These are phyloP conservation scores for Drosophila equinoxialis DNA, from an alignment of 1,140 invertebrate species.

Conservation along the genomic window DNA sequence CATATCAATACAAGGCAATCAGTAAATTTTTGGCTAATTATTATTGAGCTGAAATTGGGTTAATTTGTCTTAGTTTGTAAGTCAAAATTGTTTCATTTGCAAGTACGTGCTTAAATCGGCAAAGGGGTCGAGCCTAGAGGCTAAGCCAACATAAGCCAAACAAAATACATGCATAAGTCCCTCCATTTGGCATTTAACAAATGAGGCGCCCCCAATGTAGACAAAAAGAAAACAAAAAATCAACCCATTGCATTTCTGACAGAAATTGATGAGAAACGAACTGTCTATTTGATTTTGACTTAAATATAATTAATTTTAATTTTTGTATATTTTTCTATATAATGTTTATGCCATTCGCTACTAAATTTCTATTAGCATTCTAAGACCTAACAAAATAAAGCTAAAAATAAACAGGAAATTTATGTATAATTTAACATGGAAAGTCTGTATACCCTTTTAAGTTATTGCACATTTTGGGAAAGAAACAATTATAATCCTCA, in stretches of 20 bases:
- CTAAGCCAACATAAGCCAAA: conserved; percentile 27
- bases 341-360: not conserved
- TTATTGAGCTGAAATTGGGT: conserved; percentile 19
- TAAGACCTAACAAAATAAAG: conserved; percentile 1
- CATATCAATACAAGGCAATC: conserved; percentile 27
- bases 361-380: conserved; percentile 25
- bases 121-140: not conserved
- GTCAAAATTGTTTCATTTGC: conserved; percentile 25
- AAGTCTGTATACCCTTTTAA: too few relatives aligned
- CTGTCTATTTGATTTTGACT: conserved; percentile 14
- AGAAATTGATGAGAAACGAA: conserved; percentile 23
- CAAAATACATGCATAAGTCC: conserved; percentile 5
- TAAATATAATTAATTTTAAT: conserved; percentile 28
- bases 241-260: conserved; percentile 9
- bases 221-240: not conserved
- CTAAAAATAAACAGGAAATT: conserved; percentile 11
- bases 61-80: conserved; percentile 31
- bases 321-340: not conserved
- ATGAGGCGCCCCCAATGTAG: conserved; percentile 12
- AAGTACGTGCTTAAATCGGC: conserved; percentile 1
- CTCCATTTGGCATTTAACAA: conserved; percentile 19
- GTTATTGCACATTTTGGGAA: too few relatives aligned
- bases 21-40: conserved; percentile 29
- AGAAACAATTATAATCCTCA: too few relatives aligned
- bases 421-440: too few relatives aligned